Base-by-base conservation (phyloP, 2,797 vertebrate genomes). In the Neolamprologus multifasciatus region DNA sequence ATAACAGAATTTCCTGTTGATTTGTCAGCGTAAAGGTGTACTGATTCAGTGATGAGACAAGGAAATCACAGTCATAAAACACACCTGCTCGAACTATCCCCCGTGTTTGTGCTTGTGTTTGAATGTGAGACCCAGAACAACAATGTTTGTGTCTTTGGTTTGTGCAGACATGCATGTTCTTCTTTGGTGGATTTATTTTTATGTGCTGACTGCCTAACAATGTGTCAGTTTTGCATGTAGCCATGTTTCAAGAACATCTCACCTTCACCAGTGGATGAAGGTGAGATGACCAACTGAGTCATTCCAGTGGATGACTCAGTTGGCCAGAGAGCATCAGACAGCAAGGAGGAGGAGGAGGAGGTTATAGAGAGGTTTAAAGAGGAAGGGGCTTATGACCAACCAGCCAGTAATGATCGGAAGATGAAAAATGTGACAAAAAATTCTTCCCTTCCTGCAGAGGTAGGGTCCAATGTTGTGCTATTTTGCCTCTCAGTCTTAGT, bases 391-490 rank as follows among this genome's bases (percentile, higher is more conserved):
- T 77, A 9, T 13, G 51, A 62, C 82, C 76, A 3, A 57, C 19
- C 81, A 9, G 84, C 82, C 26, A 50, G 40, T 80, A 80, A 80
- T 4, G 67, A 52, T 76, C 84, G 14, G 50, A 10, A 84, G 88
- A 88, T 29, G 93, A 59, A 90, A 83, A 83, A 8, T 19, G 62
- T 43, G 79, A 78, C 79, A 82, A 76, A 84, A 23, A 83, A 81
- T 64, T 48, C 78, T 83, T 91, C 91, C 77, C 52, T 55, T 80
- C 77, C 86, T 54, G 84, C 86, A 85, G 94, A 96, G 96, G 96
- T 96, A 96, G 87, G 95, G 91, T 86, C 92, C 13, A 33, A 81
- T 93, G 88, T 93, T 88, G 55, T 71, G 2, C 69, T 85, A 74
- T 88, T 36, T 43, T 13, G 29, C 69, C 59, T 67, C 67, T 59